These are phyloP conservation scores for Molossus alvarezi DNA, from an alignment of 2,797 vertebrate genomes.

Conservation along the genomic window DNA sequence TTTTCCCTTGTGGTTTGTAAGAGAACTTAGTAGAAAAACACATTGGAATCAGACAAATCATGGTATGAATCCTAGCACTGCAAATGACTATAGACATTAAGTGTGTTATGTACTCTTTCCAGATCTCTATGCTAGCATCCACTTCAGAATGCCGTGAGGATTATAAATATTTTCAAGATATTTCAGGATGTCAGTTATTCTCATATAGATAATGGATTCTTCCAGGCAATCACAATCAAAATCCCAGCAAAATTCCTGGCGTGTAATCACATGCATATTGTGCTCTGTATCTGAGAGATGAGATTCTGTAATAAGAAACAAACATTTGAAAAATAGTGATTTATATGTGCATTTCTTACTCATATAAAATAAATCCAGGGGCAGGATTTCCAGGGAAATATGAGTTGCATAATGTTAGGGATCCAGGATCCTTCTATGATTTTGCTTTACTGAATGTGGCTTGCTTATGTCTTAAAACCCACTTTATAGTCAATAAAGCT, in stretches of 20 bases:
- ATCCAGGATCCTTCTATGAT: background rate
- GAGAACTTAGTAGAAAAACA: background rate
- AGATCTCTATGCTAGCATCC: background rate
- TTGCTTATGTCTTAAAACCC: background rate
- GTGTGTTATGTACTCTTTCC: background rate
- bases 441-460: background rate
- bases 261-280: background rate
- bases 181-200: background rate
- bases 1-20: background rate
- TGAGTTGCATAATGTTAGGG: background rate
- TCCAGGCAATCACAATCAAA: background rate
- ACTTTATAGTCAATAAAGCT: background rate
- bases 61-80: background rate
- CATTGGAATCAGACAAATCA: background rate
- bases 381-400: background rate
- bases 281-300: background rate
- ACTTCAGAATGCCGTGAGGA: background rate
- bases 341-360: conserved; percentile 3
- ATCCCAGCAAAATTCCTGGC: background rate
- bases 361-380: background rate
- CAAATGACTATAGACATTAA: background rate
- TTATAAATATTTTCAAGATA: background rate
- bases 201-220: background rate
- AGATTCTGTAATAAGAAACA: background rate
- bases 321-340: conserved; percentile 15